phyloP scores from a whole-genome alignment of 1,140 invertebrate species.

The Dendroctonus valens region DNA sequence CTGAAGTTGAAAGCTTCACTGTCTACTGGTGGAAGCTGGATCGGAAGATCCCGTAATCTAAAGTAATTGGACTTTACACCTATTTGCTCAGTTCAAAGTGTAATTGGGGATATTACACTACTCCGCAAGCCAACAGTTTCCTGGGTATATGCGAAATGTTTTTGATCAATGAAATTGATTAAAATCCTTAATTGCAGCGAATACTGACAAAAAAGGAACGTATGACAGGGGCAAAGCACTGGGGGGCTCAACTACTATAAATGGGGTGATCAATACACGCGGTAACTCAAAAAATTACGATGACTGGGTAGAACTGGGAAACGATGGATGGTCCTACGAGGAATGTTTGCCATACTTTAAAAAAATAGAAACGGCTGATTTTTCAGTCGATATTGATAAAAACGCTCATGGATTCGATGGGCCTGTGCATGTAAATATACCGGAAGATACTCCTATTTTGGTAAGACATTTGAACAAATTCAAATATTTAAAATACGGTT shows the following conservation, averaged over 20 bases:
- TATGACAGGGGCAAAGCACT: constrained; percentile 63
- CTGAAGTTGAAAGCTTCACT: constrained; percentile 64
- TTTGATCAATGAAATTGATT: background rate
- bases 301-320: constrained; percentile 69
- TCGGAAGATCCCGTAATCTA: constrained; percentile 11
- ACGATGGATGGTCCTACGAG: constrained; percentile 78
- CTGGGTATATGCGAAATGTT: constrained; percentile 47
- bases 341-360: constrained; percentile 79
- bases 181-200: background rate
- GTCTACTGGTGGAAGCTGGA: constrained; percentile 72
- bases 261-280: constrained; percentile 85
- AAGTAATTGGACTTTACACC: constrained; percentile 42
- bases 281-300: constrained; percentile 66
- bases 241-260: constrained; percentile 77
- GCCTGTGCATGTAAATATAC: constrained; percentile 57
- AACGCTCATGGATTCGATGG: constrained; percentile 56
- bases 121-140: constrained; percentile 66
- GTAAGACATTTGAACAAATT: background rate
- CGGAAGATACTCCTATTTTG: constrained; percentile 57
- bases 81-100: background rate
- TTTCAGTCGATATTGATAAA: constrained; percentile 54
- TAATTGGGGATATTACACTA: constrained; percentile 78
- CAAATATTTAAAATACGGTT: background rate
- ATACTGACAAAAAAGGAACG: constrained; percentile 52
- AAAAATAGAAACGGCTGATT: constrained; percentile 71